A percentile compares a stretch with the other conserved stretches of the same genome.
Conservation (phyloP, 2,797 vertebrate genomes). For the Euthynnus affinis region DNA sequence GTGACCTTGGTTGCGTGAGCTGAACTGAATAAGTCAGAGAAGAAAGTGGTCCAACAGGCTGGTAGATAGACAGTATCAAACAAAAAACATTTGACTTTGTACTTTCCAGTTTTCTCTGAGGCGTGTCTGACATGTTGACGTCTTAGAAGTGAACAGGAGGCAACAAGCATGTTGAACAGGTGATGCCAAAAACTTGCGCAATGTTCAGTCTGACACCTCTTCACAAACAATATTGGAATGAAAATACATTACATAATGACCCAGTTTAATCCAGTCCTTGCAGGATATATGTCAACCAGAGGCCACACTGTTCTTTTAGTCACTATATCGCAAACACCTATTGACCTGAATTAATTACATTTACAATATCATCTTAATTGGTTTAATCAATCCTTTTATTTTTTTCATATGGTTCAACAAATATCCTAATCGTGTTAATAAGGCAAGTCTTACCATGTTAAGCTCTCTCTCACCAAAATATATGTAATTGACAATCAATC, state of each 20-base stretch:
- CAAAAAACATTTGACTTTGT: slow-evolving; percentile 5
- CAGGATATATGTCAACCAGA: neutral
- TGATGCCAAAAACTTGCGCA: slow-evolving; percentile 44
- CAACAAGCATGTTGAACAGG: slow-evolving; percentile 23
- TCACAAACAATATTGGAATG: neutral
- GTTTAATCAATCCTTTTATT: too few species aligned
- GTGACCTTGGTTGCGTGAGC: neutral
- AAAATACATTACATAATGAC: slow-evolving; percentile 4
- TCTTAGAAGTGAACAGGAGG: neutral
- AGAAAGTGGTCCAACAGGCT: slow-evolving; percentile 3
- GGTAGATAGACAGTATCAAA: neutral
- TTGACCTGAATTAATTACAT: neutral
- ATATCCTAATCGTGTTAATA: neutral
- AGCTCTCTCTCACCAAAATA: too few species aligned
- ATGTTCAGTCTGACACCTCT: neutral
- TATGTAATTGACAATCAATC: too few species aligned
- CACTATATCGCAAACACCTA: neutral
- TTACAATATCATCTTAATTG: neutral
- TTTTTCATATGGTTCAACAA: neutral
- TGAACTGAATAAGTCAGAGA: neutral
- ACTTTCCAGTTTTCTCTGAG: neutral
- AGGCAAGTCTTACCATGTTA: neutral
- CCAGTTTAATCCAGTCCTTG: neutral
- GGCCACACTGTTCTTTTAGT: neutral
- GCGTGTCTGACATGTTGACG: slow-evolving; percentile 17